phyloP scores from a whole-genome alignment of 2,888 invertebrate genomes.

The Drosophila nigricruria region DNA sequence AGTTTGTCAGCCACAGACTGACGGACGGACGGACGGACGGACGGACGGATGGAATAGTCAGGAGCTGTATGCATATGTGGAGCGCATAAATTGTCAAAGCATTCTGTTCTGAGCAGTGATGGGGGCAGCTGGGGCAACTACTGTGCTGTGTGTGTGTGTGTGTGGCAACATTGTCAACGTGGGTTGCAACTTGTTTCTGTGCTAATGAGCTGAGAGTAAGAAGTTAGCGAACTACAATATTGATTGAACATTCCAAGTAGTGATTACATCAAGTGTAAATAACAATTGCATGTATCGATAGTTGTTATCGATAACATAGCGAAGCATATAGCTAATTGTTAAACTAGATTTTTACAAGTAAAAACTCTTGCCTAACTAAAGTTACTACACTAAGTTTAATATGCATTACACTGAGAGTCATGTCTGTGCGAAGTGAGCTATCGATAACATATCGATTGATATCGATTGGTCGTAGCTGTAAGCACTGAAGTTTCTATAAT shows the following conservation, averaged over 20 bases:
- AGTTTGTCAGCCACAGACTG: constrained; percentile 43
- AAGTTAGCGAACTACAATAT: background rate
- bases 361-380: background rate
- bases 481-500: no score
- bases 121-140: background rate
- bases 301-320: background rate
- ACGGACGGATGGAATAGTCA: constrained; percentile 3
- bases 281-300: background rate
- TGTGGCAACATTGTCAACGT: constrained; percentile 26
- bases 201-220: constrained; percentile 30
- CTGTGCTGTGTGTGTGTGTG: constrained; percentile 7
- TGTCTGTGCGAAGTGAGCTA: no score
- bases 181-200: constrained; percentile 25
- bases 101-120: background rate
- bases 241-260: background rate
- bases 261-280: background rate
- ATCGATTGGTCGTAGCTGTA: no score
- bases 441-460: background rate
- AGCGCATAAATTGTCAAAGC: constrained; percentile 60
- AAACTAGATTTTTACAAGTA: background rate
- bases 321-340: rapidly evolving
- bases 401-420: no score
- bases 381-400: no score
- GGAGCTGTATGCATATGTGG: constrained; percentile 53
- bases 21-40: background rate